Percentiles rank a stretch among this genome's conserved stretches.
Conservation (phyloP, 2,888 invertebrate genomes). For the Drosophila histrio region DNA sequence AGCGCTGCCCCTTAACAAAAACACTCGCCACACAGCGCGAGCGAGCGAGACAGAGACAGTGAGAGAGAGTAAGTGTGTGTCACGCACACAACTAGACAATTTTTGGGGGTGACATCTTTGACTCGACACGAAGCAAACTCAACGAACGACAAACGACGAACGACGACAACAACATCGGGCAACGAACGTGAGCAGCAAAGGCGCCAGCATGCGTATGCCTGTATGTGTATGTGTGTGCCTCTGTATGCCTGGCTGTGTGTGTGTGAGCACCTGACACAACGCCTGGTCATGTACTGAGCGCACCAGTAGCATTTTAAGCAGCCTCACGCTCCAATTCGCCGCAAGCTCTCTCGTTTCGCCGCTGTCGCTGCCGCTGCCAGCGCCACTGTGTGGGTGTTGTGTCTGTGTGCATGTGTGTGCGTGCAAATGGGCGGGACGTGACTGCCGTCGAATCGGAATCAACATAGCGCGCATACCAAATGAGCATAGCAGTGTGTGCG, state of each 20-base stretch:
- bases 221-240: constrained; percentile 8
- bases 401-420: constrained; percentile 59
- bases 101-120: constrained; percentile 80
- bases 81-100: constrained; percentile 55
- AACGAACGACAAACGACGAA: constrained; percentile 26
- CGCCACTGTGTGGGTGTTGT: constrained; percentile 38
- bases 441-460: constrained; percentile 84
- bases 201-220: constrained; percentile 26
- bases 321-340: constrained; percentile 83
- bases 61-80: constrained; percentile 29
- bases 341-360: constrained; percentile 48
- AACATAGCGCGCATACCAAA: constrained; percentile 83
- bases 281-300: constrained; percentile 84
- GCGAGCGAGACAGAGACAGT: background rate
- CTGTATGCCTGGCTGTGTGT: constrained; percentile 34
- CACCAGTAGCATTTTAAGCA: constrained; percentile 85
- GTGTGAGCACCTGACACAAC: constrained; percentile 82
- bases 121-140: constrained; percentile 70
- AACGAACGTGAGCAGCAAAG: constrained; percentile 54
- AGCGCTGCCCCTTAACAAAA: constrained; percentile 56
- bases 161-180: constrained; percentile 23
- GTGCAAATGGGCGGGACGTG: constrained; percentile 85
- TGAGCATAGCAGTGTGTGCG: constrained; percentile 61
- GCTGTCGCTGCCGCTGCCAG: constrained; percentile 17
- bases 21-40: constrained; percentile 28